Conservation (phyloP, 2,797 vertebrate genomes). For the Micropoecilia bifurca region DNA sequence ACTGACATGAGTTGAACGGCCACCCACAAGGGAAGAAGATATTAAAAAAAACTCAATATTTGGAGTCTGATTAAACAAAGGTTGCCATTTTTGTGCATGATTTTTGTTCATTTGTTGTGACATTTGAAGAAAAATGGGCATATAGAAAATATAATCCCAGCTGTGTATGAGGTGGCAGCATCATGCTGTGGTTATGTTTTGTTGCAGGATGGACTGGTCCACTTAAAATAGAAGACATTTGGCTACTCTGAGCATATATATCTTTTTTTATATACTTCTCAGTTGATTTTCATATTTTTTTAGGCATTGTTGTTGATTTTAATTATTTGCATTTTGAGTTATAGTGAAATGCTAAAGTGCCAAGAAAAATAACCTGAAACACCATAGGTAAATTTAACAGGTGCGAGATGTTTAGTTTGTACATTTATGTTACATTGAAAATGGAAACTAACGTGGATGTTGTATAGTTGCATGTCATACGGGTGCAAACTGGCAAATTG, state of each 20-base stretch:
- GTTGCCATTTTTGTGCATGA: background rate
- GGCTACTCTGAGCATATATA: too few species aligned
- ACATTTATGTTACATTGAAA: background rate
- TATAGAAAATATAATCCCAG: background rate
- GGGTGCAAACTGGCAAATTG: background rate
- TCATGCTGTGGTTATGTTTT: background rate
- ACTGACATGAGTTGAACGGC: background rate
- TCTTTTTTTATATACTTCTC: too few species aligned
- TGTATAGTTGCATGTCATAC: background rate
- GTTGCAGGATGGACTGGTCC: background rate
- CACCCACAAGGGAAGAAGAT: background rate
- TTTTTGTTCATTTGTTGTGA: too few species aligned
- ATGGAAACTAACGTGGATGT: background rate
- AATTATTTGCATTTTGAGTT: background rate
- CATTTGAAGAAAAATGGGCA: background rate
- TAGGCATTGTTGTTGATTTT: background rate
- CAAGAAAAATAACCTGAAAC: background rate
- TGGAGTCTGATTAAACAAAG: too few species aligned
- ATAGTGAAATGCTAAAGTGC: background rate
- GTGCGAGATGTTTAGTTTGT: background rate
- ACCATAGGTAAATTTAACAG: background rate
- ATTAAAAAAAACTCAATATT: background rate
- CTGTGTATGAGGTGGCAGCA: background rate
- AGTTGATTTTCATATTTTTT: too few species aligned
- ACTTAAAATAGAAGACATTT: background rate